Conservation (phyloP, 1,140 invertebrate genomes). For the Phortica variegata region DNA sequence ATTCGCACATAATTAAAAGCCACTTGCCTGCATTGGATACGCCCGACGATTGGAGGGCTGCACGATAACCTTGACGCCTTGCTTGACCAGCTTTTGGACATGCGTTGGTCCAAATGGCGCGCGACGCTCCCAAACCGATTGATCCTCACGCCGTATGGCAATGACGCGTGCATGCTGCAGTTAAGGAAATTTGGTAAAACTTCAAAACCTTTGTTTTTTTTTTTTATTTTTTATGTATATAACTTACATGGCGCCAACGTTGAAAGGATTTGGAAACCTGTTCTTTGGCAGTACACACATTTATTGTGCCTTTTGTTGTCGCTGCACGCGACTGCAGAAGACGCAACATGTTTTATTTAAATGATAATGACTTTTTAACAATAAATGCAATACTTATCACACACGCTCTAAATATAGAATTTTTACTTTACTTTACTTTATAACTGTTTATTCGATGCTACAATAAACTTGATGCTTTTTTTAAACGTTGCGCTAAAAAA, state of each 20-base stretch:
- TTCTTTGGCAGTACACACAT: conserved; percentile 12
- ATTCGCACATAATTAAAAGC: conserved; percentile 15
- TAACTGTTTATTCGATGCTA: too few relatives aligned
- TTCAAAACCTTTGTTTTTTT: not conserved
- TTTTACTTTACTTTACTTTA: too few relatives aligned
- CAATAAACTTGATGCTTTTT: too few relatives aligned
- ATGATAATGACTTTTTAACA: too few relatives aligned
- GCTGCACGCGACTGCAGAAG: conserved; percentile 14
- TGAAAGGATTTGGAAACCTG: conserved; percentile 6
- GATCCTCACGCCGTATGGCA: conserved; percentile 87
- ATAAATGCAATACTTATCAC: too few relatives aligned
- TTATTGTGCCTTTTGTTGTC: conserved; percentile 1
- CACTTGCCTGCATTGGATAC: conserved; percentile 88
- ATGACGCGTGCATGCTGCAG: conserved; percentile 65
- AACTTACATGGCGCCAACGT: conserved; percentile 33
- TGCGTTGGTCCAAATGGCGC: conserved; percentile 92
- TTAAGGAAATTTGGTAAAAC: too few relatives aligned
- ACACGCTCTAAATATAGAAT: too few relatives aligned
- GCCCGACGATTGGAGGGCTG: conserved; percentile 97
- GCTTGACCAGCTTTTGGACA: conserved; percentile 81
- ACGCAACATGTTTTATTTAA: conserved; percentile 17
- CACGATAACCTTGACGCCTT: conserved; percentile 92
- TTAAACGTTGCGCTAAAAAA: too few relatives aligned
- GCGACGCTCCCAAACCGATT: conserved; percentile 96
- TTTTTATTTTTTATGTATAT: not conserved